Base-by-base conservation (phyloP, 1,140 invertebrate genomes). In the Sitobion miscanthi region DNA sequence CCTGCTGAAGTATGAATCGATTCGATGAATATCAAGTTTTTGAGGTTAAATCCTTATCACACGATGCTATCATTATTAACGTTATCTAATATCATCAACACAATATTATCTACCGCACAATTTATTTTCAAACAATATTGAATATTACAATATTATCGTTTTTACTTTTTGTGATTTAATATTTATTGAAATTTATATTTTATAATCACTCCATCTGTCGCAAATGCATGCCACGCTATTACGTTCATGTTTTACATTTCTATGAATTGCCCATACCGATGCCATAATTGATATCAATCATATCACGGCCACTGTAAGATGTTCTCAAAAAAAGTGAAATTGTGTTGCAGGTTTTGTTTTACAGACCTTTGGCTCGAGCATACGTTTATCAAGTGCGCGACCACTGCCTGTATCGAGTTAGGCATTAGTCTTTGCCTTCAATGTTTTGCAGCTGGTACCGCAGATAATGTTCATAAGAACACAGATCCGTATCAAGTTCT, bases 401-500 rank as follows among this genome's bases (percentile, higher is more conserved):
- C n/a, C 3, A 6, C 7, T n/a, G 25, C 25, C 30, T 93, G 91
- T 93, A 52, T 23, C 5, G 14, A 93, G 7, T 54, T 93, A 9
- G 38, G 38, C 5, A 14, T 86, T 2, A 42, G 38, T 45, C 21
- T 93, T 30, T 93, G 91, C 14, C 49, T 93, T n/a, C 47, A 85
- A 20, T 93, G 91, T 93, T 93, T 93, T 57, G 45, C 91, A 25
- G 35, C 91, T 14, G 91, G 91, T 9, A 57, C 91, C 3, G 82
- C 11, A 54, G 91, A 93, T 93, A 0, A 45, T 57, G 25, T 93
- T 86, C 91, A 93, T 47, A 93, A 85, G 52, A 93, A 93, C 35
- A 86, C 47, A 2, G 91, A 93, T 57, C 91, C 82, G 20, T 93
- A 93, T 35, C 25, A 57, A 77, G 91, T 93, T 11, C 25, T 93